phyloP scores from a whole-genome alignment of 2,797 vertebrate species.

The Acanthurus lineatus region DNA sequence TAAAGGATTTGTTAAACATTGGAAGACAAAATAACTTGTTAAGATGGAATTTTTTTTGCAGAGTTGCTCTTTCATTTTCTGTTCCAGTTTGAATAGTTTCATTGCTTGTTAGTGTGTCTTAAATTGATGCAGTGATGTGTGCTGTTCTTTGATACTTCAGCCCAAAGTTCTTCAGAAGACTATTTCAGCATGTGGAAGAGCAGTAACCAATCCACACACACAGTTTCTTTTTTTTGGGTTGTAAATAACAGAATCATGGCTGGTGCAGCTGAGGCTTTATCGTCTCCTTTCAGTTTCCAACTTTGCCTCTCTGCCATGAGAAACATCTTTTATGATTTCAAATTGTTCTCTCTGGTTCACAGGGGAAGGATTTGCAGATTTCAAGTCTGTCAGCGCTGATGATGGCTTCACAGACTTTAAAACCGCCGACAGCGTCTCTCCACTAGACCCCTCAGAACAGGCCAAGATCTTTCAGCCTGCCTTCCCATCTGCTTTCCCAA shows the following conservation, averaged over 20 bases:
- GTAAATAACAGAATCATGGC: constrained; percentile 4
- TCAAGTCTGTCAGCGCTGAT: constrained; percentile 91
- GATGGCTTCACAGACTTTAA: constrained; percentile 99
- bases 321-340: constrained; percentile 44
- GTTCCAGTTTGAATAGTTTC: constrained; percentile 23
- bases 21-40: constrained; percentile 24
- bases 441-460: constrained; percentile 92
- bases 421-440: constrained; percentile 96
- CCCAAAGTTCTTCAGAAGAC: constrained; percentile 24
- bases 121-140: constrained; percentile 64
- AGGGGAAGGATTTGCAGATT: constrained; percentile 97
- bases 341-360: constrained; percentile 66
- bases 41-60: constrained; percentile 47
- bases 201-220: constrained; percentile 44
- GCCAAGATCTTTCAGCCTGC: constrained; percentile 90
- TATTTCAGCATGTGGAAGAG: constrained; percentile 10
- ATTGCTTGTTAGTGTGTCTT: constrained; percentile 53
- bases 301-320: constrained; percentile 13
- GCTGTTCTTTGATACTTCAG: constrained; percentile 31
- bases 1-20: not conserved
- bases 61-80: constrained; percentile 39
- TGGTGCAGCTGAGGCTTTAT: constrained; percentile 26
- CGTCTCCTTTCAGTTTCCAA: constrained; percentile 13
- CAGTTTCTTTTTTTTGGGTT: constrained; percentile 48
- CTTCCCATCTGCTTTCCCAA: constrained; percentile 88